A percentile compares a stretch with the other conserved stretches of the same genome.
Evolutionary conservation across 1,140 invertebrate species (phyloP).

Genomic region (Macrostomum lignano): DNA sequence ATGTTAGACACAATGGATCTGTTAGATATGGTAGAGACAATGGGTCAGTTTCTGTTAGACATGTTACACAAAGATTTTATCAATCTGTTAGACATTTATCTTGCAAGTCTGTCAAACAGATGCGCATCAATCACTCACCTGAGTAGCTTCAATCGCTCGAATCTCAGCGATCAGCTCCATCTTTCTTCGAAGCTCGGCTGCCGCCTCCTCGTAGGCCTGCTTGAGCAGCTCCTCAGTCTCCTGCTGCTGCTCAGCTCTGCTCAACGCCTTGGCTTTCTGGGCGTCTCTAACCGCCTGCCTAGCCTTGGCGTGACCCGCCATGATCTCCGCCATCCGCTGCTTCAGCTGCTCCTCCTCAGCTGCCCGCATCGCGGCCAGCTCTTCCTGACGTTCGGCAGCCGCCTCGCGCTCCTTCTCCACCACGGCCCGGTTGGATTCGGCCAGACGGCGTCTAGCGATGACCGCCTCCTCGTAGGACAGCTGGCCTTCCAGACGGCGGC

Average conservation of each 20-base stretch:
- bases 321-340: conserved; percentile 18
- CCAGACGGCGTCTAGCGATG: conserved; percentile 17
- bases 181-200: conserved; percentile 21
- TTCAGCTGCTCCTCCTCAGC: conserved; percentile 1
- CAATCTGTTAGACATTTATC: no score
- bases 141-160: conserved; percentile 19
- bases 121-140: no score
- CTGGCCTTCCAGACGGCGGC: conserved; percentile 18
- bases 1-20: no score
- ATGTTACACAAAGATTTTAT: no score
- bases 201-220: conserved; percentile 15
- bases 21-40: no score
- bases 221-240: conserved; percentile 21
- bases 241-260: conserved; percentile 20
- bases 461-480: conserved; percentile 28
- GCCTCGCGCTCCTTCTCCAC: conserved; percentile 21
- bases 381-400: conserved; percentile 10
- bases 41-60: no score
- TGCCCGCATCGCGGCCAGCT: neutral
- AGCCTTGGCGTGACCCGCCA: conserved; percentile 19
- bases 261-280: conserved; percentile 17
- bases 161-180: conserved; percentile 27
- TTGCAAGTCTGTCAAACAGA: no score
- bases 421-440: conserved; percentile 16
- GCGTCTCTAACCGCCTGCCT: conserved; percentile 20